Evolutionary conservation across 2,888 invertebrate species (phyloP).

Genomic region (Coleophora flavipennella): DNA sequence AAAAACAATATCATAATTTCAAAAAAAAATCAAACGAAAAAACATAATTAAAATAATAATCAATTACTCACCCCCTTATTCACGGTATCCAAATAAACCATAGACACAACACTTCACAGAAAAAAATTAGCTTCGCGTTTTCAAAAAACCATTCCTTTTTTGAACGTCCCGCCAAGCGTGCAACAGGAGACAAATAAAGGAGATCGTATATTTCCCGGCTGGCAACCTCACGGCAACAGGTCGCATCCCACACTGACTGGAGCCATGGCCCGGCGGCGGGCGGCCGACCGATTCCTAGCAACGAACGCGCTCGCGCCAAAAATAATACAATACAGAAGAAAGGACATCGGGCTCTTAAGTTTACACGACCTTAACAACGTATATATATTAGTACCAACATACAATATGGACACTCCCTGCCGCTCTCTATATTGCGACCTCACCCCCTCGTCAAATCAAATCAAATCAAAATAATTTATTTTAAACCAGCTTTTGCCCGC

Average conservation of each 20-base stretch:
- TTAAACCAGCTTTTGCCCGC: too few species aligned
- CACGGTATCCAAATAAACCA: neutral
- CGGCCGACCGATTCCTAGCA: conserved; percentile 22
- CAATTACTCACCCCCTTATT: neutral
- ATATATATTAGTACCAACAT: too few species aligned
- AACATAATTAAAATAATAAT: too few species aligned
- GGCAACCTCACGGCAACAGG: conserved; percentile 66
- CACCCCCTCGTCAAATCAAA: too few species aligned
- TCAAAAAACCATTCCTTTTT: conserved; percentile 26
- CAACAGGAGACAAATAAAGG: conserved; percentile 17
- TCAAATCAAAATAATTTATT: too few species aligned
- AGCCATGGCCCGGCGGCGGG: conserved; percentile 21
- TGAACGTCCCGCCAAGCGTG: conserved; percentile 35
- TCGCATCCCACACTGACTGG: conserved; percentile 59
- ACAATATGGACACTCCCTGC: too few species aligned
- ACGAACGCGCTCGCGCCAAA: conserved; percentile 65
- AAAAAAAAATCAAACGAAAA: too few species aligned
- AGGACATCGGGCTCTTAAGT: conserved; percentile 48
- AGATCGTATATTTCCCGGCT: conserved; percentile 16
- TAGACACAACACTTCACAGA: neutral
- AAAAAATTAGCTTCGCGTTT: neutral
- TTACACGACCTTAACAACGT: too few species aligned
- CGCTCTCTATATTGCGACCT: too few species aligned
- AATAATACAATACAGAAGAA: conserved; percentile 40
- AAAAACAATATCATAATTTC: too few species aligned